phyloP scores from a whole-genome alignment of 2,113 vertebrate genomes.

The Polypterus senegalus region DNA sequence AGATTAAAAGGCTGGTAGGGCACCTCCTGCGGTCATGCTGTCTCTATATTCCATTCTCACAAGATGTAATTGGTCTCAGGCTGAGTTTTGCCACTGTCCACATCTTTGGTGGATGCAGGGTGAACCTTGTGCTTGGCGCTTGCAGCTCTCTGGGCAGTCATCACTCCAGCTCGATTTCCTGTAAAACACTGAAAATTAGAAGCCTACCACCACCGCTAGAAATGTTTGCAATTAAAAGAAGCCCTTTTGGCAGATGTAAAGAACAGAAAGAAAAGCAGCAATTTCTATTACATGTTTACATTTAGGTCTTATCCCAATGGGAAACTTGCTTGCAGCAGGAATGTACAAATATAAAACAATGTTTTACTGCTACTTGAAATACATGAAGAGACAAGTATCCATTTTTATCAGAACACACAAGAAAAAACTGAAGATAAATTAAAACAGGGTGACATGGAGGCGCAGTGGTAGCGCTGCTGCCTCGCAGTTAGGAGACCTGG shows the following conservation, averaged over 20 bases:
- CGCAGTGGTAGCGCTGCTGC: too few species aligned
- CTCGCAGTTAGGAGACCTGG: too few species aligned
- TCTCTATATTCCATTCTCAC: conserved; percentile 38
- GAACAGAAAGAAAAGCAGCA: not conserved
- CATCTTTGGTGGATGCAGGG: conserved; percentile 43
- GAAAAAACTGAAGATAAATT: too few species aligned
- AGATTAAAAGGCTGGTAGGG: too few species aligned
- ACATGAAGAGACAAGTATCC: too few species aligned
- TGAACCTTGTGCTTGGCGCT: conserved; percentile 51
- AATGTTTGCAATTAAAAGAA: not conserved
- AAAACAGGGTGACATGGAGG: too few species aligned
- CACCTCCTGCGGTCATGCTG: too few species aligned
- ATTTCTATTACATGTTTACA: accelerated
- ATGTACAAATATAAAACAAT: not conserved
- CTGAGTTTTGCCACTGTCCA: conserved; percentile 29
- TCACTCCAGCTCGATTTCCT: conserved; percentile 57
- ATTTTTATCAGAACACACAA: too few species aligned
- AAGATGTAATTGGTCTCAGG: conserved; percentile 80
- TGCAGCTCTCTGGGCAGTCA: conserved; percentile 49
- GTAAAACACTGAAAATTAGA: conserved; percentile 44
- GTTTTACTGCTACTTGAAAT: conserved; percentile 14
- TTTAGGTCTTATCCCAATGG: not conserved
- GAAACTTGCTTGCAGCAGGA: too few species aligned
- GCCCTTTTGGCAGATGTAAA: not conserved
- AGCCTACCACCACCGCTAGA: conserved; percentile 35